Base-by-base conservation (phyloP, 2,888 invertebrate genomes). In the Campaea margaritaria region DNA sequence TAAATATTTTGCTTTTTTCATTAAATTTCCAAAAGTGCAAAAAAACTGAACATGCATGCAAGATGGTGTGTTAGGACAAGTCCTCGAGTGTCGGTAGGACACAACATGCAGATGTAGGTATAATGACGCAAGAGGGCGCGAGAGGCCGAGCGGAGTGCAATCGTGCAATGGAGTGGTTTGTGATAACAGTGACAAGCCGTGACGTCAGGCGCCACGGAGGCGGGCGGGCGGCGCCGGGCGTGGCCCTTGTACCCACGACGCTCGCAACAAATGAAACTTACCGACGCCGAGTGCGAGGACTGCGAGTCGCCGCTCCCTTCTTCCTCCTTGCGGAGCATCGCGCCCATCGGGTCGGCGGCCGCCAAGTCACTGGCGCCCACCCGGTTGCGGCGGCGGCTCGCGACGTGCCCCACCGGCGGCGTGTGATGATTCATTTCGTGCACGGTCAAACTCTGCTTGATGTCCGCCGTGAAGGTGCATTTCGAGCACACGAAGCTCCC, bases 391-490 rank as follows among this genome's bases (percentile, higher is more conserved):
- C 96, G 94, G 27, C 94, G 90, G 66, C 89, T 87, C 66, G 80
- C 75, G 63, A 89, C 89, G 81, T 95, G 95, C 43, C 96, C 96
- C 69, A 95, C 95, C 12, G 96, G 95, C 64, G 96, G 96, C 75
- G 96, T 95, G 89, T 97, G 97, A 84, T 97, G 97, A 92, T 97
- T 97, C 94, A 97, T 96, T 87, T 97, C 97, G 86, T 97, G 97
- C 63, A 97, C 97, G 13, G 97, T 97, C 79, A 98, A 90, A 82
- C 97, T 97, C 84, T 98, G 97, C 83, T 97, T 96, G 83, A 97
- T 97, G 80, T 97, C 97, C 36, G 97, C 97, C 11, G 97, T 96
- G 85, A 98, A 98, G 86, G 97, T 97, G 85, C 98, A 98, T 70
- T 96, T 95, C 42, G 96, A 95, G 86, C 98, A 98, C 78, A 95